phyloP scores from a whole-genome alignment of 2,113 vertebrate genomes.

The Crotalus viridis region DNA sequence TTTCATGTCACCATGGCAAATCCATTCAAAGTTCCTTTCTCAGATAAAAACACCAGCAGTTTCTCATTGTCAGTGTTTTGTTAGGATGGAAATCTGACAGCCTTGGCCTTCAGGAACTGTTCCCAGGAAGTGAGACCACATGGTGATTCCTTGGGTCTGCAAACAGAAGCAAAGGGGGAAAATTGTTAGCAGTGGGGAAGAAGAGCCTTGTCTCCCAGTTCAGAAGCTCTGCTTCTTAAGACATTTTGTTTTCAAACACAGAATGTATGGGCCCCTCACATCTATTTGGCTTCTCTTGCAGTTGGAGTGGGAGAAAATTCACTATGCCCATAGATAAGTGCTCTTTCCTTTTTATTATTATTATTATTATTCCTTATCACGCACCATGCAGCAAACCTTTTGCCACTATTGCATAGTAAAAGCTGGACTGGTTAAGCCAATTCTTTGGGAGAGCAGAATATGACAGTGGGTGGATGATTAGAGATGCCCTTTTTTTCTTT shows the following conservation, averaged over 20 bases:
- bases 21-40: conserved; percentile 71
- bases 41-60: conserved; percentile 65
- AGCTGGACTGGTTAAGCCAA: not conserved
- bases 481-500: not conserved
- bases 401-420: not conserved
- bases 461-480: not conserved
- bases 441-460: not conserved
- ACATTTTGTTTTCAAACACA: not conserved
- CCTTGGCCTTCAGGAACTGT: not conserved
- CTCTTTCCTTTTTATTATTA: not conserved
- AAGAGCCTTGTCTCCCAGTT: not conserved
- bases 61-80: conserved; percentile 59
- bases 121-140: not conserved
- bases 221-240: not conserved
- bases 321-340: not conserved
- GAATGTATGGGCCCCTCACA: not conserved
- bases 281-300: not conserved
- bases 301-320: not conserved
- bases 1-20: conserved; percentile 99
- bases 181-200: not conserved
- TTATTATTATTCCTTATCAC: not conserved
- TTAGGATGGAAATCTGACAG: not conserved
- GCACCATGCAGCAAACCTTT: not conserved
- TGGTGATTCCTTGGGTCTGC: conserved; percentile 21
- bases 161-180: not conserved